Evolutionary conservation across 2,113 vertebrate genomes (phyloP).

Genomic region (Eubucco bourcierii): DNA sequence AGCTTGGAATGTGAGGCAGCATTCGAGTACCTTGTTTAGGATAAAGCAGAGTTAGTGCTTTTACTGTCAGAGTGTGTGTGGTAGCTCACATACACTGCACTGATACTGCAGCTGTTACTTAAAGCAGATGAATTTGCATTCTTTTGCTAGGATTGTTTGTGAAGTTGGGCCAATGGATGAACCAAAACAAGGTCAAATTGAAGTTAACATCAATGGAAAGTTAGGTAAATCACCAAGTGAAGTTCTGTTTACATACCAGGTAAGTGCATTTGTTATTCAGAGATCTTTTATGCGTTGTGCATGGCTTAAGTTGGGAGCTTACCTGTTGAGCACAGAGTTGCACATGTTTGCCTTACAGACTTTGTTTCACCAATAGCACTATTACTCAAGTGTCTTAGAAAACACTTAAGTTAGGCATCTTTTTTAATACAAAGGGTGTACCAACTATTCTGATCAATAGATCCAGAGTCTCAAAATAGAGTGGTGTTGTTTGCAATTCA

Average conservation of each 20-base stretch:
- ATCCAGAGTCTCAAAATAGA: not conserved
- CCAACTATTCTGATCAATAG: not conserved
- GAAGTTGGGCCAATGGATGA: constrained; percentile 29
- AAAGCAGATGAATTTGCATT: not conserved
- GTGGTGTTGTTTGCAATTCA: not conserved
- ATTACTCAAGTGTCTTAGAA: not conserved
- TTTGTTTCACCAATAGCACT: not conserved
- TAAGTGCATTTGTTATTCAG: constrained; percentile 32
- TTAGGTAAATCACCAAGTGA: constrained; percentile 66
- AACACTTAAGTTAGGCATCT: not conserved
- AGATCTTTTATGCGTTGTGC: not conserved
- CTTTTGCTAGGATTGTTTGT: constrained; percentile 76
- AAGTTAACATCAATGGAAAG: constrained; percentile 74
- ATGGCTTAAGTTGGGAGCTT: not conserved
- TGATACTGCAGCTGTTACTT: not conserved
- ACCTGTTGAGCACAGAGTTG: not conserved
- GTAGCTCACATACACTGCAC: not conserved
- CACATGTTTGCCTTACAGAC: not conserved
- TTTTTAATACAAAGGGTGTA: not conserved
- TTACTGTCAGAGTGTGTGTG: not conserved
- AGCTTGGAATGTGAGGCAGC: not conserved
- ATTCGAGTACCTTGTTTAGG: not conserved
- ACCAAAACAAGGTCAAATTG: constrained; percentile 44
- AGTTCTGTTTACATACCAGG: constrained; percentile 79
- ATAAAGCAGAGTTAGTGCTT: not conserved